A percentile compares a stretch with the other conserved stretches of the same genome.
phyloP scores from a whole-genome alignment of 92 coral and sea anemone species.

The Heteractis magnifica region DNA sequence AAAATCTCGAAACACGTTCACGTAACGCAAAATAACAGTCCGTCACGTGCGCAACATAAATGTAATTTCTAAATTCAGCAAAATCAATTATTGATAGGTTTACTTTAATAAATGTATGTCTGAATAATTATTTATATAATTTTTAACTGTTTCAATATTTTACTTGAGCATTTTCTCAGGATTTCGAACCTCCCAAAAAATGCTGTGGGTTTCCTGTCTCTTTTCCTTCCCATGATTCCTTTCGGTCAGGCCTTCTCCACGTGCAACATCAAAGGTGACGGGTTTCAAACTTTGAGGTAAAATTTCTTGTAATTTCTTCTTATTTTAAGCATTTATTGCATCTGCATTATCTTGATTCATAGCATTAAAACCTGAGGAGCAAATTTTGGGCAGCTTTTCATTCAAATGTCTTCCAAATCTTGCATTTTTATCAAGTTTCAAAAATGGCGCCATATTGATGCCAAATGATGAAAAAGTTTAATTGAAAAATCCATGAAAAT shows the following conservation, averaged over 20 bases:
- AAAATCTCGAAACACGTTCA: too few species aligned
- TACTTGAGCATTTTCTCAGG: too few species aligned
- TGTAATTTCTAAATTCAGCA: too few species aligned
- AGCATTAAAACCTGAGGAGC: background rate
- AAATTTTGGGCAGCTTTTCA: background rate
- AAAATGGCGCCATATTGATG: background rate
- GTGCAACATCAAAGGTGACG: background rate
- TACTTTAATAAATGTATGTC: too few species aligned
- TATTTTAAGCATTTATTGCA: background rate
- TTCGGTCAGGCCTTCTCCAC: background rate
- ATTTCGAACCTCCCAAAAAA: too few species aligned
- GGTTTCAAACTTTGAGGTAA: background rate
- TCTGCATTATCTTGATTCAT: background rate
- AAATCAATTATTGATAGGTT: too few species aligned
- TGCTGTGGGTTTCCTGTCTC: constrained; percentile 22
- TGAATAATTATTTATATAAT: too few species aligned
- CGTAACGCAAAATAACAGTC: too few species aligned
- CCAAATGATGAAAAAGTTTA: constrained; percentile 68
- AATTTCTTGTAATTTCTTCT: background rate
- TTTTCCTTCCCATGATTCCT: background rate
- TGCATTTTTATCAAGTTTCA: background rate
- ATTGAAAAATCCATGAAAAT: constrained; percentile 59
- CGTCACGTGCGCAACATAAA: too few species aligned
- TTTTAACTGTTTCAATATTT: too few species aligned
- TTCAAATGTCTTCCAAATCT: background rate